These are phyloP conservation scores for Olivierus martensii DNA, from an alignment of 1,140 invertebrate species.

Conservation along the genomic window DNA sequence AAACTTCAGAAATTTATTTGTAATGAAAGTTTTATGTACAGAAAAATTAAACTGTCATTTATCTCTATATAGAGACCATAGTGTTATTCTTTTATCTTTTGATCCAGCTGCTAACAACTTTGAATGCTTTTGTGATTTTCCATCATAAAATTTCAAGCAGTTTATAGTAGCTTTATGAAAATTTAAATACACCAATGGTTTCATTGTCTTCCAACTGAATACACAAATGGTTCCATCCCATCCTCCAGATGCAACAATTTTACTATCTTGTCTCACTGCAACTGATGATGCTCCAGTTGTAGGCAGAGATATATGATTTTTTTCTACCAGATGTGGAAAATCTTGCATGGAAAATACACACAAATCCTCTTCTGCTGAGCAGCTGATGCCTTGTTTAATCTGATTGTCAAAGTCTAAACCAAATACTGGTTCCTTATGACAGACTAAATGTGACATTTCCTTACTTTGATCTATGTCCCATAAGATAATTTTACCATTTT, in stretches of 20 bases:
- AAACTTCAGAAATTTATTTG: too few relatives aligned
- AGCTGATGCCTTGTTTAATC: slow-evolving; percentile 6
- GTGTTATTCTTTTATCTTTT: slow-evolving; percentile 13
- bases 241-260: slow-evolving; percentile 55
- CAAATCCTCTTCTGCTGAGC: slow-evolving; percentile 7
- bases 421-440: slow-evolving; percentile 1
- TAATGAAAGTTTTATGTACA: too few relatives aligned
- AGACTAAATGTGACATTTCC: not conserved
- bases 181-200: slow-evolving; percentile 54
- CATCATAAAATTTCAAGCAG: slow-evolving; percentile 4
- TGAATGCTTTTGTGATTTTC: not conserved
- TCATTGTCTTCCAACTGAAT: slow-evolving; percentile 60
- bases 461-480: slow-evolving; percentile 2
- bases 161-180: slow-evolving; percentile 22
- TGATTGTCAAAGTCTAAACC: slow-evolving; percentile 8
- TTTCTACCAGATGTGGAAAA: not conserved
- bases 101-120: slow-evolving; percentile 13
- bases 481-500: slow-evolving; percentile 11
- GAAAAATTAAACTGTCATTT: not conserved
- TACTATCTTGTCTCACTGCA: slow-evolving; percentile 51
- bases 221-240: slow-evolving; percentile 61
- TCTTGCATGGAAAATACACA: slow-evolving; percentile 4
- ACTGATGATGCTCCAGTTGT: slow-evolving; percentile 55
- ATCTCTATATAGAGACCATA: slow-evolving; percentile 19
- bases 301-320: slow-evolving; percentile 21